Conservation (phyloP, 2,797 vertebrate species). For the Anabacerthia variegaticeps region DNA sequence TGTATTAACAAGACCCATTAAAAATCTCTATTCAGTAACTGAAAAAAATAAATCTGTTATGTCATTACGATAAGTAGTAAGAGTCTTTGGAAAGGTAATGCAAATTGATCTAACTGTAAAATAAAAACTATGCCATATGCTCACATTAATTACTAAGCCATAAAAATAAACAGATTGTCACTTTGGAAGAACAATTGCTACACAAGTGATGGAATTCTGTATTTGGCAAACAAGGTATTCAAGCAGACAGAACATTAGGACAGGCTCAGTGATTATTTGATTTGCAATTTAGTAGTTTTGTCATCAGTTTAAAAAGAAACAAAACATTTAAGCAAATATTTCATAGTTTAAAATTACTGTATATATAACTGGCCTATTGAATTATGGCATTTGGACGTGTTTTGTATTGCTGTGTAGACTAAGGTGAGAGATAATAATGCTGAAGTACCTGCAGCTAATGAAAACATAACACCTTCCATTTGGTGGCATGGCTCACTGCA, state of each 20-base stretch:
- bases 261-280: background rate
- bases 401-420: slow-evolving; percentile 6
- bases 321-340: background rate
- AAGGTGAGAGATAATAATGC: slow-evolving; percentile 12
- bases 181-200: background rate
- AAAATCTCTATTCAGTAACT: background rate
- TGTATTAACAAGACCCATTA: background rate
- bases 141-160: background rate
- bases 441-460: slow-evolving; percentile 2
- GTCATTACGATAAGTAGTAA: background rate
- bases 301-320: background rate
- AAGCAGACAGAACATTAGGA: background rate
- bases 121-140: background rate
- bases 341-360: background rate
- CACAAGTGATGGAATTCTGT: background rate
- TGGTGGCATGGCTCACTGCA: background rate
- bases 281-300: background rate
- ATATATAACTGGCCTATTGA: background rate
- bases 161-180: background rate
- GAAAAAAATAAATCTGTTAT: background rate
- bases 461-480: slow-evolving; percentile 45
- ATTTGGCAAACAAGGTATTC: background rate
- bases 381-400: background rate
- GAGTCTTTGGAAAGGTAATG: background rate
- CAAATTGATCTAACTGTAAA: background rate